Evolutionary conservation across 2,888 invertebrate genomes (phyloP).

Genomic region (Lasioglossum morio): DNA sequence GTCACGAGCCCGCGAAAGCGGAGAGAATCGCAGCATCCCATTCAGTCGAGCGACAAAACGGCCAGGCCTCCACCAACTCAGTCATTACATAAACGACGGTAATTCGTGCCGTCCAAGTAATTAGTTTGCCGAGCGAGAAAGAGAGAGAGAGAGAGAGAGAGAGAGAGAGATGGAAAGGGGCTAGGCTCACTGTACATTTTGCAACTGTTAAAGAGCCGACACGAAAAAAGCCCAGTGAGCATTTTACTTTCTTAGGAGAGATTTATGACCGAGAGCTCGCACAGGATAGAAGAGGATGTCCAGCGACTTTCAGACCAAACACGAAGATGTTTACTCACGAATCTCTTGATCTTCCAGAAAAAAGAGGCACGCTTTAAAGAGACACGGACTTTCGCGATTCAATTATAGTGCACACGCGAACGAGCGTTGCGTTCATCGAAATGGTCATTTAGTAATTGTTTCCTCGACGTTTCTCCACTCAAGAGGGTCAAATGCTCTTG

Average conservation of each 20-base stretch:
- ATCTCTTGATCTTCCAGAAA: neutral
- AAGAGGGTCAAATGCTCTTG: too few species aligned
- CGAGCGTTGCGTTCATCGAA: too few species aligned
- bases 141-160: neutral
- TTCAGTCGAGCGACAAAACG: constrained; percentile 10
- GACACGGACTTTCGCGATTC: neutral
- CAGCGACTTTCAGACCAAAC: neutral
- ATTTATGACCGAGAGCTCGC: constrained; percentile 50
- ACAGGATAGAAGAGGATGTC: neutral
- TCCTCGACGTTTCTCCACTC: too few species aligned
- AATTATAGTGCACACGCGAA: neutral
- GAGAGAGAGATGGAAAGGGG: neutral
- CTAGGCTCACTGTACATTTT: constrained; percentile 44
- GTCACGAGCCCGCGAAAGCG: constrained; percentile 26
- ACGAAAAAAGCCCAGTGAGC: constrained; percentile 37
- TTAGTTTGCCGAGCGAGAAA: constrained; percentile 23
- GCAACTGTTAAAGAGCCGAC: constrained; percentile 55
- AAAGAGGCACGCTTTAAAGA: neutral
- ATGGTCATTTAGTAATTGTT: too few species aligned
- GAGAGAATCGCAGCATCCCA: constrained; percentile 23
- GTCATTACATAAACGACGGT: constrained; percentile 57
- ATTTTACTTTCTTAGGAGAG: constrained; percentile 49
- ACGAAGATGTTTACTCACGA: neutral
- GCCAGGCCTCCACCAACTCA: neutral
- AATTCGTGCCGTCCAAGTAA: constrained; percentile 53